Evolutionary conservation across 2,888 invertebrate genomes (phyloP).

Genomic region (Homarus gammarus): DNA sequence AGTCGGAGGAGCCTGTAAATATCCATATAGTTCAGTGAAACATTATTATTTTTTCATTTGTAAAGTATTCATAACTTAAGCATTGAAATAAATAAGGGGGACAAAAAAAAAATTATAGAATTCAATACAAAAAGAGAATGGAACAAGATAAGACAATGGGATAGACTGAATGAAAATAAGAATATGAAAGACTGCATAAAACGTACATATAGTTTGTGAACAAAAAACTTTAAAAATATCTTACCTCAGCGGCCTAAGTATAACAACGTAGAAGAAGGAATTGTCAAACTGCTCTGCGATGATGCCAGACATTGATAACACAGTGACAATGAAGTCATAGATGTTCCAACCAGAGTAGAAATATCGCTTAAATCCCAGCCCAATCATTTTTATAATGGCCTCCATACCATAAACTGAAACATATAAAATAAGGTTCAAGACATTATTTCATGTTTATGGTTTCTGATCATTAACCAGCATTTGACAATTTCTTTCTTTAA

Average conservation of each 20-base stretch:
- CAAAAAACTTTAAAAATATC: background rate
- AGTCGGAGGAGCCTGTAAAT: conserved; percentile 82
- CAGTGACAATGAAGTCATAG: conserved; percentile 86
- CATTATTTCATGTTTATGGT: too few species aligned
- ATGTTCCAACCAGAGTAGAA: conserved; percentile 92
- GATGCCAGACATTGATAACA: conserved; percentile 80
- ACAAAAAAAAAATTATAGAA: background rate
- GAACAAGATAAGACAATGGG: too few species aligned
- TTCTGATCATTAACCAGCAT: too few species aligned
- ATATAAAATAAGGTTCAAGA: too few species aligned
- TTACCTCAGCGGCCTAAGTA: conserved; percentile 77
- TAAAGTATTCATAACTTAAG: too few species aligned
- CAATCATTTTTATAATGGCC: conserved; percentile 86
- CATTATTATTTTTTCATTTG: too few species aligned
- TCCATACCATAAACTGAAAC: conserved; percentile 87
- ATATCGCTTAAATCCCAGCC: conserved; percentile 86
- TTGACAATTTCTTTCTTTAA: too few species aligned
- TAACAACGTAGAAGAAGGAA: conserved; percentile 79
- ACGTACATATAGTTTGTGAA: background rate
- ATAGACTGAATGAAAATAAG: too few species aligned
- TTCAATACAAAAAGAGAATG: background rate
- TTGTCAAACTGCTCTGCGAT: conserved; percentile 79
- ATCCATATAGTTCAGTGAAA: conserved; percentile 68
- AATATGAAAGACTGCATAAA: too few species aligned
- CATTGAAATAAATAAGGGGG: background rate